Conservation (phyloP, 2,113 vertebrate genomes). For the Balaenoptera acutorostrata region DNA sequence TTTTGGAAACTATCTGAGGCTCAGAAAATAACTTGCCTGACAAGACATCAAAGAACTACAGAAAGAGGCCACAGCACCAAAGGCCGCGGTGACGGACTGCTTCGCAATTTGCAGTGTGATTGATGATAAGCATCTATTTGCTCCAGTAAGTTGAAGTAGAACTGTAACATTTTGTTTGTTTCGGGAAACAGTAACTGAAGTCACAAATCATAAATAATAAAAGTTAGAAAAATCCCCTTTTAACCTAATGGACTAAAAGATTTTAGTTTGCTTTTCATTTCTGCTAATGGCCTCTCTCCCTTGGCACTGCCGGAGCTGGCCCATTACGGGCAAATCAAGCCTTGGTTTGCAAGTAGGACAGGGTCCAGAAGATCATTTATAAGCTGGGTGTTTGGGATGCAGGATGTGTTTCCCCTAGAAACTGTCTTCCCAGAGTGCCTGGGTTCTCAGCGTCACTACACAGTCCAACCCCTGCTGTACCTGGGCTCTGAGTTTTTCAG, state of each 20-base stretch:
- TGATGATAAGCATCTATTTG: constrained; percentile 60
- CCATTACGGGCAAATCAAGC: neutral
- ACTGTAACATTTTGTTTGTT: constrained; percentile 47
- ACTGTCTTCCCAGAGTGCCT: neutral
- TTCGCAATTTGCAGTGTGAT: neutral
- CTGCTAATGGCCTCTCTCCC: constrained; percentile 53
- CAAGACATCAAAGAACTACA: constrained; percentile 46
- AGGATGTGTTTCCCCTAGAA: neutral
- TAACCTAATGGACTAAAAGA: constrained; percentile 52
- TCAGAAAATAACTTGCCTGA: constrained; percentile 22
- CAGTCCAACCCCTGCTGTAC: rapidly evolving
- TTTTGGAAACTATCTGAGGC: constrained; percentile 24
- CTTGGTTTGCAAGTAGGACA: neutral
- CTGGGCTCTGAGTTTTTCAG: neutral
- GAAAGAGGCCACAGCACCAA: neutral
- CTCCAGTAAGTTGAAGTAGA: constrained; percentile 33
- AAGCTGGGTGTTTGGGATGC: neutral
- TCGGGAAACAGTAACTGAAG: constrained; percentile 57
- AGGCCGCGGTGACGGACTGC: neutral
- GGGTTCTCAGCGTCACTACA: neutral
- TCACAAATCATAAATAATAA: constrained; percentile 70
- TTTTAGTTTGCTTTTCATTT: constrained; percentile 34
- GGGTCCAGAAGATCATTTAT: neutral
- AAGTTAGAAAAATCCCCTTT: constrained; percentile 47
- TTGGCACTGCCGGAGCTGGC: neutral